Evolutionary conservation across 2,113 vertebrate species (phyloP).

Genomic region (Phrynocephalus versicolor): DNA sequence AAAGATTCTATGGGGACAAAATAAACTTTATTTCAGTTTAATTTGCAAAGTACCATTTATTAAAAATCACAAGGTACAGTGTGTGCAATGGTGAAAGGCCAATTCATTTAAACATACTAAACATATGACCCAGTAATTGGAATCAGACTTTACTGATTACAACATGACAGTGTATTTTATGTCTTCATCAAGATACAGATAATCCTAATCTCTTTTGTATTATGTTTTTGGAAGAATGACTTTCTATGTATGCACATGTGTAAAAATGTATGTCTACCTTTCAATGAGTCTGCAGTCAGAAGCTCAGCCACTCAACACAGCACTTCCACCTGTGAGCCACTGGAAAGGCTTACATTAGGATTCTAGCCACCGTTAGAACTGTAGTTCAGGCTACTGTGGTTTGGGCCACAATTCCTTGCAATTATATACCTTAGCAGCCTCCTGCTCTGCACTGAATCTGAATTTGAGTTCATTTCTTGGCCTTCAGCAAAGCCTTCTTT

Average conservation of each 20-base stretch:
- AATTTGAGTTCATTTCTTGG: background rate
- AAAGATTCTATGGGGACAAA: background rate
- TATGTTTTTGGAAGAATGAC: slow-evolving; percentile 1
- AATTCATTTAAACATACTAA: slow-evolving; percentile 24
- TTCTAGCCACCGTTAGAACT: background rate
- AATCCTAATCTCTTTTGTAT: background rate
- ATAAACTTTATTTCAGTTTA: slow-evolving; percentile 31
- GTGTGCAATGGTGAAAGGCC: background rate
- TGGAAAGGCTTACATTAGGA: background rate
- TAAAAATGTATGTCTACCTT: background rate
- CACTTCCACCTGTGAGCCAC: background rate
- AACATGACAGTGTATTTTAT: background rate
- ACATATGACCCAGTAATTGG: slow-evolving; percentile 31
- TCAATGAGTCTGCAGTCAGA: background rate
- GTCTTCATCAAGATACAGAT: background rate
- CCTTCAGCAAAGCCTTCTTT: background rate
- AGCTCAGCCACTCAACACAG: background rate
- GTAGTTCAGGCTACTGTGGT: background rate
- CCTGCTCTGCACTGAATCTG: background rate
- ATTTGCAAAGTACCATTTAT: background rate
- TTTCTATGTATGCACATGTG: too few species aligned
- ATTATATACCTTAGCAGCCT: too few species aligned
- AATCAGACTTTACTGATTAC: slow-evolving; percentile 17
- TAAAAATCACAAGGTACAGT: background rate
- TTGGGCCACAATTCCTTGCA: too few species aligned